phyloP scores from a whole-genome alignment of 2,888 invertebrate species.

The Tribolium freemani region DNA sequence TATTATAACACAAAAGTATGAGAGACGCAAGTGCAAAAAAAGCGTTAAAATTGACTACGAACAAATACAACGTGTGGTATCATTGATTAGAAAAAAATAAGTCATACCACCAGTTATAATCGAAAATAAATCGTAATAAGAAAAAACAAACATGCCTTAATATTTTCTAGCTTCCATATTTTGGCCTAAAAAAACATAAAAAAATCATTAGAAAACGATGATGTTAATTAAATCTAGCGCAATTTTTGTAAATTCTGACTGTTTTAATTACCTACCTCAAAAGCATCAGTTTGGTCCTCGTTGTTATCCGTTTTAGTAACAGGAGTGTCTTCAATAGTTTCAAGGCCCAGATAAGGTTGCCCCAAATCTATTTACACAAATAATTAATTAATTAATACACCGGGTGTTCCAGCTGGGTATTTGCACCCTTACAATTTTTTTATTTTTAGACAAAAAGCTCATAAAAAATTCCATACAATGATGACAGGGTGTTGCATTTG shows the following conservation, averaged over 20 bases:
- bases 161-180: slow-evolving; percentile 72
- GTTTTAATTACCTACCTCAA: slow-evolving; percentile 51
- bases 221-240: slow-evolving; percentile 30
- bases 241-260: background rate
- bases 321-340: slow-evolving; percentile 53
- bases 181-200: slow-evolving; percentile 71
- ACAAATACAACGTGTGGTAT: slow-evolving; percentile 10
- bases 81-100: too few relatives aligned
- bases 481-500: too few relatives aligned
- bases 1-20: background rate
- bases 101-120: too few relatives aligned
- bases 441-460: too few relatives aligned
- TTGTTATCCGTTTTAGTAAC: slow-evolving; percentile 2
- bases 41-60: slow-evolving; percentile 23
- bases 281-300: slow-evolving; percentile 61
- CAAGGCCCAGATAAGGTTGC: slow-evolving; percentile 70
- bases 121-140: slow-evolving; percentile 55
- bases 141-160: slow-evolving; percentile 73
- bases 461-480: too few relatives aligned
- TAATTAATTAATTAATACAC: too few relatives aligned
- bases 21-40: background rate
- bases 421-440: too few relatives aligned
- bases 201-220: slow-evolving; percentile 52
- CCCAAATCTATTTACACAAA: slow-evolving; percentile 64
- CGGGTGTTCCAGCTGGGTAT: too few relatives aligned